Percentiles rank a stretch among this genome's conserved stretches.
These are phyloP conservation scores for Trinectes maculatus DNA, from an alignment of 2,113 vertebrate genomes.

Conservation along the genomic window DNA sequence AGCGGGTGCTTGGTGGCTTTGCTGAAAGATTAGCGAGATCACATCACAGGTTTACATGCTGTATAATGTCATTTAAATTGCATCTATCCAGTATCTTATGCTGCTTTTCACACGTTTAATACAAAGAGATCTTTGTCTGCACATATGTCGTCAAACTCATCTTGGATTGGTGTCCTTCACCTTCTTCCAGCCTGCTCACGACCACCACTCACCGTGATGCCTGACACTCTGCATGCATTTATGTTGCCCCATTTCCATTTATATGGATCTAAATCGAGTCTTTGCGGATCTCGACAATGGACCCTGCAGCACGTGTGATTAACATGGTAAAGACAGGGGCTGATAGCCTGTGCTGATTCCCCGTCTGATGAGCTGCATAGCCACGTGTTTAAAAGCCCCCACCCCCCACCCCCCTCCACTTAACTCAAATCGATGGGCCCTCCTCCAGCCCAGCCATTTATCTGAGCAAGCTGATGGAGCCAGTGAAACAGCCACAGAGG, in stretches of 20 bases:
- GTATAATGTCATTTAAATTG: constrained; percentile 4
- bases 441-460: constrained; percentile 73
- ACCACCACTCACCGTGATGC: not conserved
- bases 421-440: constrained; percentile 78
- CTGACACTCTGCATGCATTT: constrained; percentile 44
- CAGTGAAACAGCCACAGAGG: constrained; percentile 68
- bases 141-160: constrained; percentile 18
- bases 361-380: constrained; percentile 42
- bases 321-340: constrained; percentile 64
- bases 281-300: constrained; percentile 55
- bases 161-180: constrained; percentile 52
- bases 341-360: constrained; percentile 60
- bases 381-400: constrained; percentile 48
- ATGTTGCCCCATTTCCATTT: constrained; percentile 68
- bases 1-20: no score
- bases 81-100: not conserved
- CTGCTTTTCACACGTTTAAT: not conserved
- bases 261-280: constrained; percentile 70
- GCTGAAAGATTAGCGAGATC: no score
- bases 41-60: no score
- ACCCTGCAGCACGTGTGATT: constrained; percentile 69
- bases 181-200: constrained; percentile 18
- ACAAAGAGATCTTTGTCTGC: constrained; percentile 10
- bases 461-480: constrained; percentile 63
- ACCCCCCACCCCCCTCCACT: constrained; percentile 55